phyloP scores from a whole-genome alignment of 2,113 vertebrate species.

The Alosa alosa region DNA sequence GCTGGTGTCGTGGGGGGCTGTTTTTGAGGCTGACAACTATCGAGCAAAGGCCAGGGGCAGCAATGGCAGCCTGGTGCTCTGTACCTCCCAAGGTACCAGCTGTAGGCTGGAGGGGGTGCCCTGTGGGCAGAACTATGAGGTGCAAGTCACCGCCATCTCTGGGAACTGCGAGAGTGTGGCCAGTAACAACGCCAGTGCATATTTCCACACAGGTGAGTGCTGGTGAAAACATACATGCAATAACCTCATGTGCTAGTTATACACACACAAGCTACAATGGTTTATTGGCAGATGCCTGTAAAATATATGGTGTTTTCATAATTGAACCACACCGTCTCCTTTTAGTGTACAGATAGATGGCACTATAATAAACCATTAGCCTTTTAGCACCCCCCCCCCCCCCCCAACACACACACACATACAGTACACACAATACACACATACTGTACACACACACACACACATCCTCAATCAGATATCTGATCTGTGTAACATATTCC shows the following conservation, averaged over 20 bases:
- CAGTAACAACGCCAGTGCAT: conserved; percentile 36
- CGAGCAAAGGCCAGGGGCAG: conserved; percentile 36
- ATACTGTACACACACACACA: neutral
- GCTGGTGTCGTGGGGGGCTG: conserved; percentile 54
- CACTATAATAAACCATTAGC: neutral
- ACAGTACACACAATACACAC: neutral
- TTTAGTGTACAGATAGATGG: too few species aligned
- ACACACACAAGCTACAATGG: neutral
- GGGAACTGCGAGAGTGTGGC: conserved; percentile 58
- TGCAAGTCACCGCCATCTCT: conserved; percentile 56
- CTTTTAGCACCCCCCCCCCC: neutral
- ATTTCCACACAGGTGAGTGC: conserved; percentile 51
- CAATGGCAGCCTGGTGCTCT: conserved; percentile 45
- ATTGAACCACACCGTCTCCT: neutral
- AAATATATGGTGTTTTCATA: too few species aligned
- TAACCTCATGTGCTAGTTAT: neutral
- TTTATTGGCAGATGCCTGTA: neutral
- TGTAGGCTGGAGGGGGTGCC: conserved; percentile 55
- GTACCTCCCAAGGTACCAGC: conserved; percentile 42
- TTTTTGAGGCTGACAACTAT: conserved; percentile 63
- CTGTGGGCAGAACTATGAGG: conserved; percentile 59
- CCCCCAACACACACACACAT: neutral
- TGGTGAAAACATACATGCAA: neutral
- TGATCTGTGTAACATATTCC: conserved; percentile 6
- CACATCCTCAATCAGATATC: neutral